Conservation (phyloP, 2,113 vertebrate species). For the Brachypteracias leptosomus region DNA sequence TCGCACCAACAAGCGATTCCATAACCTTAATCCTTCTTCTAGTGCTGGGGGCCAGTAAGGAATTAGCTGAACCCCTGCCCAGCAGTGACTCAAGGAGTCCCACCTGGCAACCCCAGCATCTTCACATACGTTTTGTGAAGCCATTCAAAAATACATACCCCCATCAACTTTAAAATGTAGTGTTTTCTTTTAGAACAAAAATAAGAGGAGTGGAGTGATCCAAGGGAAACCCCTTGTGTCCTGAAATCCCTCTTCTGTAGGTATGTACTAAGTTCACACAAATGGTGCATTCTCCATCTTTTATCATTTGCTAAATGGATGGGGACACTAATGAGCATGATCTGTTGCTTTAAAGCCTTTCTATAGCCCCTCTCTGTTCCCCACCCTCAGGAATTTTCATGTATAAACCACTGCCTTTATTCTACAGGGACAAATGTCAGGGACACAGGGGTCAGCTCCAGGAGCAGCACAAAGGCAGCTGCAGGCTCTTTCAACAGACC, state of each 20-base stretch:
- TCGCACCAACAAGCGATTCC: constrained; percentile 7
- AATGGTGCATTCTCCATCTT: constrained; percentile 12
- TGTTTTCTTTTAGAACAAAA: background rate
- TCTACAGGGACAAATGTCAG: constrained; percentile 58
- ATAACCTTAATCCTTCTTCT: background rate
- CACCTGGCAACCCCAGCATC: background rate
- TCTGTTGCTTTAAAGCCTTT: constrained; percentile 47
- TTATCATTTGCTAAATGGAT: constrained; percentile 34
- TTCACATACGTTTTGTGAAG: background rate
- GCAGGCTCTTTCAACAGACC: constrained; percentile 15
- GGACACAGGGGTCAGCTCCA: constrained; percentile 41
- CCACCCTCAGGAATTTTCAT: constrained; percentile 62
- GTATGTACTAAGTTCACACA: background rate
- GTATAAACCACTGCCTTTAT: constrained; percentile 53
- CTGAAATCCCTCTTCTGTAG: background rate
- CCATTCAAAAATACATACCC: background rate
- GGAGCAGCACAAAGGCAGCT: constrained; percentile 53
- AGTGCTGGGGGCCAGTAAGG: background rate
- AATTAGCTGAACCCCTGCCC: background rate
- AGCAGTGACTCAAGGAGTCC: background rate
- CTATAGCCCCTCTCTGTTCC: background rate
- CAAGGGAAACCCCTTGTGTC: background rate
- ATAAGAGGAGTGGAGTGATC: background rate
- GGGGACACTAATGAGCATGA: constrained; percentile 43
- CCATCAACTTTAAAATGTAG: background rate